A percentile compares a stretch with the other conserved stretches of the same genome.
These are phyloP conservation scores for Limnothrissa miodon DNA, from an alignment of 2,113 vertebrate genomes.

Conservation along the genomic window DNA sequence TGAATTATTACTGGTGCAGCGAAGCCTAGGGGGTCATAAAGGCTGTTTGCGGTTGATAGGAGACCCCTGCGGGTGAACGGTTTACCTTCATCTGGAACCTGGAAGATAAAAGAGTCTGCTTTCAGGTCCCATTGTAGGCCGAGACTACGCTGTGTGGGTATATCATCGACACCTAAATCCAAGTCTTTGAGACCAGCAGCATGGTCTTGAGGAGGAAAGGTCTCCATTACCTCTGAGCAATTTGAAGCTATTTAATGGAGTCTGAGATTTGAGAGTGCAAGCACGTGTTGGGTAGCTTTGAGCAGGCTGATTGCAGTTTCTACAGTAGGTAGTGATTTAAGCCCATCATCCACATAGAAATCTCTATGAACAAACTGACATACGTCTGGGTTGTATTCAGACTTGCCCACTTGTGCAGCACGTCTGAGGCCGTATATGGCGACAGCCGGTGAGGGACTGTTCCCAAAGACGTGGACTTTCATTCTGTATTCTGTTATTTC, in stretches of 20 bases:
- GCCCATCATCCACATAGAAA: not conserved
- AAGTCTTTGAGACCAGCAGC: not conserved
- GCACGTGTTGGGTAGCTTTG: not conserved
- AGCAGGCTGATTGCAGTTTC: not conserved
- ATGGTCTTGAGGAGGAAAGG: not conserved
- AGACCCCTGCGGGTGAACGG: no score
- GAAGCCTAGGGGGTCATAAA: no score
- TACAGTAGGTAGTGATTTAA: not conserved
- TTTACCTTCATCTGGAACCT: no score
- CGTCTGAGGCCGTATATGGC: not conserved
- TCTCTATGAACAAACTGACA: not conserved
- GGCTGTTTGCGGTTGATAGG: no score
- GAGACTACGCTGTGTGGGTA: not conserved
- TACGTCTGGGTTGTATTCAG: not conserved
- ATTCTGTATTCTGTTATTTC: not conserved
- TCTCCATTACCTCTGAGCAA: not conserved
- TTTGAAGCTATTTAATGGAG: not conserved
- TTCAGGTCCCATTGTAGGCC: not conserved
- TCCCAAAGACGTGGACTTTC: not conserved
- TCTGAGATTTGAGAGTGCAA: not conserved
- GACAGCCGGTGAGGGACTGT: not conserved
- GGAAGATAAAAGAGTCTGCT: no score
- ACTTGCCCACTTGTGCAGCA: not conserved
- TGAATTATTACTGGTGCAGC: no score
- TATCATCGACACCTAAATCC: not conserved